Evolutionary conservation across 2,888 invertebrate species (phyloP).

Genomic region (Agrochola macilenta): DNA sequence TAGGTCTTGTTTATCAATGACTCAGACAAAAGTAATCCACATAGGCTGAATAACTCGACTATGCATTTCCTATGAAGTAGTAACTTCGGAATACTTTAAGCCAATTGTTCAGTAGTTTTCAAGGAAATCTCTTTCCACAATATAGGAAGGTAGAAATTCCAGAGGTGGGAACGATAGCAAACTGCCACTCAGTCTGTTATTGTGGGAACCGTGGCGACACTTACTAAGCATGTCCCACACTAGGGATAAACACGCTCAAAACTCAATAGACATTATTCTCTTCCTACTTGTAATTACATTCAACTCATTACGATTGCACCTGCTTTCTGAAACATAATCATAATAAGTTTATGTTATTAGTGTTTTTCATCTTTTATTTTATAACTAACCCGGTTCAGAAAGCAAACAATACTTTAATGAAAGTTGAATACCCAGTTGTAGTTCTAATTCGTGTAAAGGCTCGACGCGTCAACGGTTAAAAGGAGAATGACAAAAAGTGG

Average conservation of each 20-base stretch:
- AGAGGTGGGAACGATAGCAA: background rate
- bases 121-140: background rate
- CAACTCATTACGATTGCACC: background rate
- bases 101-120: background rate
- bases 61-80: background rate
- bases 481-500: too few relatives aligned
- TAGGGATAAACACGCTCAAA: too few relatives aligned
- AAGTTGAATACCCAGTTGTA: too few relatives aligned
- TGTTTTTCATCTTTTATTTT: too few relatives aligned
- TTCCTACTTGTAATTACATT: background rate
- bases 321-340: background rate
- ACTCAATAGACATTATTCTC: too few relatives aligned
- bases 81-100: background rate
- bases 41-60: background rate
- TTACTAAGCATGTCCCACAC: background rate
- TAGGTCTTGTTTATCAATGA: background rate
- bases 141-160: slow-evolving; percentile 1
- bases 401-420: too few relatives aligned
- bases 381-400: too few relatives aligned
- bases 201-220: slow-evolving; percentile 2
- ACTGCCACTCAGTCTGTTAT: background rate
- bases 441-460: too few relatives aligned
- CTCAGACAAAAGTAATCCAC: too few relatives aligned
- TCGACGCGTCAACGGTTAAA: too few relatives aligned
- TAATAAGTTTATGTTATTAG: too few relatives aligned